phyloP scores from a whole-genome alignment of 2,113 vertebrate species.

The Bettongia penicillata region DNA sequence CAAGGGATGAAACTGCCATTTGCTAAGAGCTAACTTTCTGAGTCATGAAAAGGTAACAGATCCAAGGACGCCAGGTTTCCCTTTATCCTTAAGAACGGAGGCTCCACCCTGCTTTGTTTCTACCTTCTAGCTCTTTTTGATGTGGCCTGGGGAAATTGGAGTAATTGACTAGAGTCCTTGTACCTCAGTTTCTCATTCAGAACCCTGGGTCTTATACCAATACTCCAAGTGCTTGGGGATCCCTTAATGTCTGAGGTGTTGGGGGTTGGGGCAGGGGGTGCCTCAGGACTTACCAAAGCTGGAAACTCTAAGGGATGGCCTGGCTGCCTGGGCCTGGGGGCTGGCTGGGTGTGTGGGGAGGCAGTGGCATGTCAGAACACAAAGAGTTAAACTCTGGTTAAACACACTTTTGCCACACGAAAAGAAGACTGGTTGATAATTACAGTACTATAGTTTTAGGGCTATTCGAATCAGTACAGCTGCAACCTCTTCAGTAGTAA shows the following conservation, averaged over 20 bases:
- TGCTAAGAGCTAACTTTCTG: not conserved
- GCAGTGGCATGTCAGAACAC: conserved; percentile 79
- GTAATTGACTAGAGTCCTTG: not conserved
- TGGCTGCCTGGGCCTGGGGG: not conserved
- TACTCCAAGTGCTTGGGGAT: not conserved
- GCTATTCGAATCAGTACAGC: conserved; percentile 95
- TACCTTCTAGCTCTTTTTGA: not conserved
- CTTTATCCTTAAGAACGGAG: not conserved
- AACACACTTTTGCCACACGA: conserved; percentile 90
- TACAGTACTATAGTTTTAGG: conserved; percentile 93
- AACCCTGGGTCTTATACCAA: not conserved
- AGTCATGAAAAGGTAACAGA: not conserved
- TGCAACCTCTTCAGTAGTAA: conserved; percentile 99
- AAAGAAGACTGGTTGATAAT: conserved; percentile 96
- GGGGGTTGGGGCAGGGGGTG: not conserved
- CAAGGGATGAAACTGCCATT: not conserved
- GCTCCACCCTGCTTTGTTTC: not conserved
- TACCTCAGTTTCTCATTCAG: not conserved
- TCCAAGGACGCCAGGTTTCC: not conserved
- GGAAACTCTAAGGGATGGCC: not conserved
- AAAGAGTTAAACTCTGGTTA: conserved; percentile 91
- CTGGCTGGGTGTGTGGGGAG: not conserved
- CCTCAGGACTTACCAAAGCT: not conserved
- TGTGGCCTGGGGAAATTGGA: not conserved
- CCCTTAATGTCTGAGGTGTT: not conserved